Evolutionary conservation across 2,113 vertebrate species (phyloP).

Genomic region (Ifrita kowaldi): DNA sequence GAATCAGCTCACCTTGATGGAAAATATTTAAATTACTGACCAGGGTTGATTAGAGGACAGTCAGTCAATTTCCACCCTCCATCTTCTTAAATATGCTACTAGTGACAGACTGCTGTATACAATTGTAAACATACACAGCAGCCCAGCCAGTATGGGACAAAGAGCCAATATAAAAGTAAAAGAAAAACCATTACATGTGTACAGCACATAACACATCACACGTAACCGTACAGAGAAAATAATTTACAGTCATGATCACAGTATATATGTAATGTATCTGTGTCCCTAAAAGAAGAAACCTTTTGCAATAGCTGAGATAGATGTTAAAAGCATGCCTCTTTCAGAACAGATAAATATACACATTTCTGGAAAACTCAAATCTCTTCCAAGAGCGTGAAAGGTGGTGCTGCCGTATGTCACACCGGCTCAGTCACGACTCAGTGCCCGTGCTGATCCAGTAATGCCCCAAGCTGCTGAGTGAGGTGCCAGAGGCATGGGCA

Average conservation of each 20-base stretch:
- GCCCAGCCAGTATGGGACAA: not conserved
- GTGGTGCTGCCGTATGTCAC: not conserved
- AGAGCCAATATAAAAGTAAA: not conserved
- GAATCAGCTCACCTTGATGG: not conserved
- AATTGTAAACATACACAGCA: not conserved
- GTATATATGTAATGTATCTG: not conserved
- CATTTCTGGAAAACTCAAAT: not conserved
- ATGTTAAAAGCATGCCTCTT: not conserved
- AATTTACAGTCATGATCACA: not conserved
- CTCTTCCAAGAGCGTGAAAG: not conserved
- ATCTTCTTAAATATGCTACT: not conserved
- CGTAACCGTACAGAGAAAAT: not conserved
- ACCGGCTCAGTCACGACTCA: not conserved
- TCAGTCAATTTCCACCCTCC: not conserved
- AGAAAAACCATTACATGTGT: not conserved
- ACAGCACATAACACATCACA: not conserved
- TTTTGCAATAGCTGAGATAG: not conserved
- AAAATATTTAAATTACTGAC: conserved; percentile 61
- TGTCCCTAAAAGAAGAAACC: not conserved
- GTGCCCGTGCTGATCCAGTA: not conserved
- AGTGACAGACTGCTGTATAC: not conserved
- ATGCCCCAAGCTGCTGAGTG: not conserved
- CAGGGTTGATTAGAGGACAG: not conserved
- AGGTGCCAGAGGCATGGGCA: not conserved
- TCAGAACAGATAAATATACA: not conserved